A percentile compares a stretch with the other conserved stretches of the same genome.
Evolutionary conservation across 2,888 invertebrate species (phyloP).

Genomic region (Thalpophila matura): DNA sequence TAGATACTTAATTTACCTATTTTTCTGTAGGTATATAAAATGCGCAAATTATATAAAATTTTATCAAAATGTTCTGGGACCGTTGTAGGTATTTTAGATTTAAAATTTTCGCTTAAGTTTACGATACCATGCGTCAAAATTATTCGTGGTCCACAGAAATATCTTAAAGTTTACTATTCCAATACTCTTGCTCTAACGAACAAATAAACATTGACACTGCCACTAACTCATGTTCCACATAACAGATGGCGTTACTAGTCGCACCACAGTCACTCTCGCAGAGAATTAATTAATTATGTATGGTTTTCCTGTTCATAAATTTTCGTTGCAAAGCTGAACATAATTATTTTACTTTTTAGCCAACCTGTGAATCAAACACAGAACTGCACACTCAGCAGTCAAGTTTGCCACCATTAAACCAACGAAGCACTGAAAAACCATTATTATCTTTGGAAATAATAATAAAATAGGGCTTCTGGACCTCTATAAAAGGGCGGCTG

Average conservation of each 20-base stretch:
- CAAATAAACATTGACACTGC: neutral
- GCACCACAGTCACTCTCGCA: neutral
- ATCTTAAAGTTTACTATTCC: neutral
- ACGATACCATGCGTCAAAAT: too few relatives aligned
- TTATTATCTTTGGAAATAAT: slow-evolving; percentile 10
- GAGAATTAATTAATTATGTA: slow-evolving; percentile 29
- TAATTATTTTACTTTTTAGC: neutral
- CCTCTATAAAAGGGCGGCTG: slow-evolving; percentile 24
- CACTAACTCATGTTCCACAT: neutral
- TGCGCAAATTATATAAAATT: too few relatives aligned
- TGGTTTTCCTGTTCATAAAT: slow-evolving; percentile 17
- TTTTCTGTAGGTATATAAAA: too few relatives aligned
- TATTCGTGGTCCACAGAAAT: too few relatives aligned
- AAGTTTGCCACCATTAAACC: too few relatives aligned
- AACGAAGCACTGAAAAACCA: too few relatives aligned
- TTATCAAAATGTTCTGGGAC: too few relatives aligned
- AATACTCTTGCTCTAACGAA: neutral
- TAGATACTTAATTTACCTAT: too few relatives aligned
- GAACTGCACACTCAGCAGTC: too few relatives aligned
- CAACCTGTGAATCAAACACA: too few relatives aligned
- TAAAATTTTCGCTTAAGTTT: too few relatives aligned
- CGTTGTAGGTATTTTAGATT: too few relatives aligned
- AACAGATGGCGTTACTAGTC: slow-evolving; percentile 46
- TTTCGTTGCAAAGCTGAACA: slow-evolving; percentile 3
- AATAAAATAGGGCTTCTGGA: slow-evolving; percentile 25